phyloP scores from a whole-genome alignment of 2,113 vertebrate genomes.

The Eclectus roratus region DNA sequence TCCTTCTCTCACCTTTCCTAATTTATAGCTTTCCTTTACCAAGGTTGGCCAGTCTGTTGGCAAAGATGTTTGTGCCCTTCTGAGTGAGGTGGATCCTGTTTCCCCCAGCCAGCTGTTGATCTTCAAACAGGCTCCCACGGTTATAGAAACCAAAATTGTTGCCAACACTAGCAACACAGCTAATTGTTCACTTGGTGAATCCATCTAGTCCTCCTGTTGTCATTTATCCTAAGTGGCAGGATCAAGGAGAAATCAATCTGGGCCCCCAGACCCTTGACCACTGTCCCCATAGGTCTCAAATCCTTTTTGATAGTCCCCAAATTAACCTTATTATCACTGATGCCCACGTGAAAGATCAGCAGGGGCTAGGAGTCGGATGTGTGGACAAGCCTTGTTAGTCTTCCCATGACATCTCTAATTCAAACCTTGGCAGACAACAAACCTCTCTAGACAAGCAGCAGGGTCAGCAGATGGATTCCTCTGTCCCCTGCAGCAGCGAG shows the following conservation, averaged over 20 bases:
- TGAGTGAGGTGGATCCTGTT: background rate
- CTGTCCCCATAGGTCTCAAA: background rate
- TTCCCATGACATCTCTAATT: background rate
- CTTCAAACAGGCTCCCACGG: background rate
- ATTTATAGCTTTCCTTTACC: background rate
- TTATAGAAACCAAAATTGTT: background rate
- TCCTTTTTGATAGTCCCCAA: background rate
- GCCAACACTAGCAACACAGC: background rate
- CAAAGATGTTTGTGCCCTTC: background rate
- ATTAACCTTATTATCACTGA: background rate
- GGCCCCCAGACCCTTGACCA: background rate
- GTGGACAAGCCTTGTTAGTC: background rate
- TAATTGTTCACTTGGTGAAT: background rate
- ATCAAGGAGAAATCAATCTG: background rate
- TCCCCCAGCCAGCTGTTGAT: background rate
- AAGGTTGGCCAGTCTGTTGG: background rate
- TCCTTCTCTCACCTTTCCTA: background rate
- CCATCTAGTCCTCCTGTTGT: background rate
- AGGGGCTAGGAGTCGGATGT: background rate
- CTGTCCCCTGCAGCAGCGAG: background rate
- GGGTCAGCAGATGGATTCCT: background rate
- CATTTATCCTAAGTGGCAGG: background rate
- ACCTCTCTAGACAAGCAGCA: background rate
- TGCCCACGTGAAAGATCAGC: background rate
- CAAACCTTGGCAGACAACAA: background rate